Conservation (phyloP, 2,797 vertebrate species). For the Poecilia gillii region DNA sequence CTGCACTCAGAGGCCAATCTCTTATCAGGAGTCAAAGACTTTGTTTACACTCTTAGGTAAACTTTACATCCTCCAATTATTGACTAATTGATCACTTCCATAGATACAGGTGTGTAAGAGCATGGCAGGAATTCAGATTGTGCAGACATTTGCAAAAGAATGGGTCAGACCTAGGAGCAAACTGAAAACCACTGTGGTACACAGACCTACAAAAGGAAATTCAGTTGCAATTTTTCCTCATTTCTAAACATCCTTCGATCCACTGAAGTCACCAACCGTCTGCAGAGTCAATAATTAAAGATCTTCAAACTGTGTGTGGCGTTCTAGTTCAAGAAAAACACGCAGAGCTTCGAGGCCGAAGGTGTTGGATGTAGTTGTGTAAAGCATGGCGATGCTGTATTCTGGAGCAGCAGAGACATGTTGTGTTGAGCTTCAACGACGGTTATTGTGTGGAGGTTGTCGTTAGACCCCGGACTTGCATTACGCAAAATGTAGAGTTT, state of each 20-base stretch:
- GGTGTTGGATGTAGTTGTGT: background rate
- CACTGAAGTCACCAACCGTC: background rate
- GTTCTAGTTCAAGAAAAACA: background rate
- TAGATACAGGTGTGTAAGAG: background rate
- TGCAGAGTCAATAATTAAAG: background rate
- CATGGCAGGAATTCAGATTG: background rate
- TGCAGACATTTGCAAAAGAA: background rate
- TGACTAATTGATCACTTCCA: background rate
- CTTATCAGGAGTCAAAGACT: slow-evolving; percentile 43
- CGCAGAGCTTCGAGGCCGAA: background rate
- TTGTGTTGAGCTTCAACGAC: background rate
- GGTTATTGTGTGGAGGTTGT: background rate
- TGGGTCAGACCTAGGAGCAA: background rate
- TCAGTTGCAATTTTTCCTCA: background rate
- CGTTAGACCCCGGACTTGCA: background rate
- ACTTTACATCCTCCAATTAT: slow-evolving; percentile 1
- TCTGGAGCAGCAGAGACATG: background rate
- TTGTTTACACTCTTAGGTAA: slow-evolving; percentile 39
- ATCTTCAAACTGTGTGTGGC: background rate
- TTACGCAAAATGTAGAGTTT: background rate
- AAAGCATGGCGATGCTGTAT: background rate
- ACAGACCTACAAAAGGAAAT: background rate
- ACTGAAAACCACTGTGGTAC: background rate
- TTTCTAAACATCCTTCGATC: background rate
- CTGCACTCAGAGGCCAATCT: slow-evolving; percentile 38